These are phyloP conservation scores for Leptopilina clavipes DNA, from an alignment of 1,140 invertebrate species.

Conservation along the genomic window DNA sequence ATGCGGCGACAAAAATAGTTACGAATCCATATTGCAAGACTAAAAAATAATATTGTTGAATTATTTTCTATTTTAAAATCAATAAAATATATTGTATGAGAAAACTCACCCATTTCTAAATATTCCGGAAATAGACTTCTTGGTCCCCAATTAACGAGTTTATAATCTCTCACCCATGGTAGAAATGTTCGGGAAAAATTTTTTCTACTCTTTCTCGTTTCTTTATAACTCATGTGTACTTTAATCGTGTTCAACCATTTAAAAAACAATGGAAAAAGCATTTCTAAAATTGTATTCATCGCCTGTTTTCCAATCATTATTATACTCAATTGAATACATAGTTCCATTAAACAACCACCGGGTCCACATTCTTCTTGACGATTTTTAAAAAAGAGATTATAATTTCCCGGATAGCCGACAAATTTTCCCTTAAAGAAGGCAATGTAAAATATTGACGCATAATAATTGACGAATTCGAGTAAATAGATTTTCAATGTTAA, in stretches of 20 bases:
- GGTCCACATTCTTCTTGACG: constrained; percentile 92
- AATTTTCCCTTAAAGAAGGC: constrained; percentile 98
- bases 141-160: constrained; percentile 90
- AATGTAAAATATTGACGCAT: constrained; percentile 98
- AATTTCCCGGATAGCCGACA: constrained; percentile 87
- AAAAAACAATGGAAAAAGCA: constrained; percentile 83
- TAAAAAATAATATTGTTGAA: neutral
- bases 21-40: constrained; percentile 93
- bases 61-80: no score
- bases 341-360: constrained; percentile 92
- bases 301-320: constrained; percentile 98
- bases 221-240: constrained; percentile 70
- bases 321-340: constrained; percentile 94
- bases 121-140: constrained; percentile 97
- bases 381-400: constrained; percentile 82
- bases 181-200: constrained; percentile 67
- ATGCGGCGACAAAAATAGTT: constrained; percentile 92
- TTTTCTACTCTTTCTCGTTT: constrained; percentile 52
- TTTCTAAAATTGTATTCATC: constrained; percentile 92
- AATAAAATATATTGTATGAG: no score
- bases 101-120: constrained; percentile 86
- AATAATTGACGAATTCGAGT: constrained; percentile 98
- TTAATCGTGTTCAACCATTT: constrained; percentile 84
- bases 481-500: constrained; percentile 97
- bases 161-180: constrained; percentile 94